phyloP scores from a whole-genome alignment of 2,888 invertebrate genomes.

The Melanostoma mellinum region DNA sequence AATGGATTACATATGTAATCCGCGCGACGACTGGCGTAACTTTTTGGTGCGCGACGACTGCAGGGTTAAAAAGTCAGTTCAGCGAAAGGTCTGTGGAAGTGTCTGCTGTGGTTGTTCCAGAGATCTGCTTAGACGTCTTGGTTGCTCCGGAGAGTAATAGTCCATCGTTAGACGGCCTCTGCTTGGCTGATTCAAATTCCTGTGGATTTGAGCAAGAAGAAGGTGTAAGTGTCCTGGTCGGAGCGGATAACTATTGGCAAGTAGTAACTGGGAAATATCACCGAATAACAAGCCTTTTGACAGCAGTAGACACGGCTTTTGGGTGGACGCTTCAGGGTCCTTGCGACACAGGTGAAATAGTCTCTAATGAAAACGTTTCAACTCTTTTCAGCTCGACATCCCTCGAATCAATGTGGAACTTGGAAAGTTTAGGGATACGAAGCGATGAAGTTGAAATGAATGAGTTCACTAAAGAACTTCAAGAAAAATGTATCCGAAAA shows the following conservation, averaged over 20 bases:
- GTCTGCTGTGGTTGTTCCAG: background rate
- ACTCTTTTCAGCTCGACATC: conserved; percentile 9
- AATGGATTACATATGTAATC: no score
- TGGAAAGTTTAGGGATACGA: conserved; percentile 2
- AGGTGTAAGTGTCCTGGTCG: background rate
- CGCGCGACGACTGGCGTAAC: no score
- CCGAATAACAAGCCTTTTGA: background rate
- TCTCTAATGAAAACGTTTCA: background rate
- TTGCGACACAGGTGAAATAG: background rate
- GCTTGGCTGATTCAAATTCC: background rate
- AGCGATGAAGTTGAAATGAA: conserved; percentile 1
- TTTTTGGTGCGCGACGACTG: no score
- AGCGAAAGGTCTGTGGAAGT: background rate
- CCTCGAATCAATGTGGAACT: background rate
- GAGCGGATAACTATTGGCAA: background rate
- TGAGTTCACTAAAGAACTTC: conserved; percentile 15
- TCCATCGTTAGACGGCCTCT: background rate
- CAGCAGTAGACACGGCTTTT: background rate
- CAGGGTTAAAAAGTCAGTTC: background rate
- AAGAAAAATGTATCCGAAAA: conserved; percentile 4
- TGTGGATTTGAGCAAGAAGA: background rate
- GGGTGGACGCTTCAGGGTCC: conserved; percentile 9
- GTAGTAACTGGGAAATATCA: background rate
- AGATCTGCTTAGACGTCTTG: background rate
- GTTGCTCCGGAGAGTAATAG: background rate